Evolutionary conservation across 2,888 invertebrate genomes (phyloP), one percentile per base, ranked within the genome.

Genomic region (Pseudoips prasinana): DNA sequence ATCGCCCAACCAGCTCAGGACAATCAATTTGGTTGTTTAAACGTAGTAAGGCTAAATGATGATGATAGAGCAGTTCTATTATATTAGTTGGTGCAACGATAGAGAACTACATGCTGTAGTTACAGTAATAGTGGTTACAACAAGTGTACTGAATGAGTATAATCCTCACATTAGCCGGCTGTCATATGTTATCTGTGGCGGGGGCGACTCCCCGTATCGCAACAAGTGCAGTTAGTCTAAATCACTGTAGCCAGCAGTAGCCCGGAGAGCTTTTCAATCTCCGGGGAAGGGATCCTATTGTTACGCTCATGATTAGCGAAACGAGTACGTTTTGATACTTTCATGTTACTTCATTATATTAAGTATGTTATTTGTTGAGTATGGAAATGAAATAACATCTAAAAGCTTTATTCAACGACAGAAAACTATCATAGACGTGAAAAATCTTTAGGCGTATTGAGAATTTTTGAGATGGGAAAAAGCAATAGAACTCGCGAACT

Each of bases 221-320:
- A 80, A 80, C 81, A 81, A 80, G 84, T 80, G 84, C 74, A 80
- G 78, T 83, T 82, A 74, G 75, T 73, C 72, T 82, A 82, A 84
- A 87, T 87, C 83, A 79, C 80, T 75, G 75, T 59, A n/a, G 51
- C 58, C 60, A 56, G 59, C 64, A 65, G 69, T 73, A 64, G 66
- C 67, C 76, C 74, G 60, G 66, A 70, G 76, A 72, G 65, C 67
- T 65, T 73, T 76, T 58, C 66, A 61, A 69, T 78, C 83, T 73
- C 81, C 46, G 46, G 83, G 80, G 86, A 73, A 61, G 62, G 58
- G 58, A 63, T 65, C 64, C 64, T 47, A 61, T 72, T 73, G 80
- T 75, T 64, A 64, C 56, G 47, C 66, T 56, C 59, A 41, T 50
- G 64, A 48, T 45, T n/a, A n/a, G n/a, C 24, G 30, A 25, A 56